Percentiles rank a stretch among this genome's conserved stretches.
phyloP scores from a whole-genome alignment of 2,797 vertebrate species.

The Sebastes taczanowskii region DNA sequence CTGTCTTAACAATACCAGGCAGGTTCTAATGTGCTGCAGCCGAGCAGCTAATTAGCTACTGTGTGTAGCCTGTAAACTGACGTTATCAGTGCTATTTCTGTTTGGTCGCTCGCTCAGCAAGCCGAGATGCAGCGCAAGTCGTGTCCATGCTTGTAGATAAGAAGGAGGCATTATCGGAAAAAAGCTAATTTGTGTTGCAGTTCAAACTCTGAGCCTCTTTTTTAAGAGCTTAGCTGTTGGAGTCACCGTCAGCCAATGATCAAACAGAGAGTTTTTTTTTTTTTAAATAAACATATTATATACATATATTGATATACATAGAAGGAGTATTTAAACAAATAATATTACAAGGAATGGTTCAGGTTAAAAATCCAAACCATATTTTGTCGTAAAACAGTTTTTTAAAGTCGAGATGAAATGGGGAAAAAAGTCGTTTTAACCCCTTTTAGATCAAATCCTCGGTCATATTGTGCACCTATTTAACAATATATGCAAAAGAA shows the following conservation, averaged over 20 bases:
- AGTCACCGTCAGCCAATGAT: background rate
- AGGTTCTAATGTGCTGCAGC: background rate
- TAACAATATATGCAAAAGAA: too few species aligned
- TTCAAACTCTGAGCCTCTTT: background rate
- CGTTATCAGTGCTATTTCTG: background rate
- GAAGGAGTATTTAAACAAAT: background rate
- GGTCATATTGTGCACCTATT: too few species aligned
- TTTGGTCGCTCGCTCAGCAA: background rate
- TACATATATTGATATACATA: background rate
- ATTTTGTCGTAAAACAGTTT: background rate
- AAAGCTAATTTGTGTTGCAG: background rate
- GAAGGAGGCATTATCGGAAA: background rate
- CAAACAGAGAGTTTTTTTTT: background rate
- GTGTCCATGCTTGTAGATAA: background rate
- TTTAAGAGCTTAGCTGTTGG: background rate
- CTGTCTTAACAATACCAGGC: background rate
- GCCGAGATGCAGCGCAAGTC: background rate
- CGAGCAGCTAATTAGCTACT: background rate
- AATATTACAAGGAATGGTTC: background rate
- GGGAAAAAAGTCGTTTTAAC: too few species aligned
- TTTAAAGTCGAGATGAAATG: background rate
- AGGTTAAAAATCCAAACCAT: background rate
- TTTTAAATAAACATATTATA: background rate
- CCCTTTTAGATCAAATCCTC: rapidly evolving
- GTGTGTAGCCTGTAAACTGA: background rate